These are phyloP conservation scores for Melieria omissa DNA, from an alignment of 2,888 invertebrate species.

Conservation along the genomic window DNA sequence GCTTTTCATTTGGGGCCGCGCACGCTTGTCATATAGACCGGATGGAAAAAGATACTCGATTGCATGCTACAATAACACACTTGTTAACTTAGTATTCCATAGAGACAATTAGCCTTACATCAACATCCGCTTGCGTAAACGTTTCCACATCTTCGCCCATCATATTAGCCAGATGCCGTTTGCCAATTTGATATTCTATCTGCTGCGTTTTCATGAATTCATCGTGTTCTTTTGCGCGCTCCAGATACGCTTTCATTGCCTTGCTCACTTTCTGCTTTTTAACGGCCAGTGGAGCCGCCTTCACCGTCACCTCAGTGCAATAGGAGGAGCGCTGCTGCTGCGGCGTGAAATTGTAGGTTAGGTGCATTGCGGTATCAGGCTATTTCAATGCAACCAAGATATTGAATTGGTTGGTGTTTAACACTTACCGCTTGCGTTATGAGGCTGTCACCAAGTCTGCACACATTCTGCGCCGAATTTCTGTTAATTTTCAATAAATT, in stretches of 20 bases:
- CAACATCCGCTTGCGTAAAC: conserved; percentile 87
- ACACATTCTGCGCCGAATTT: conserved; percentile 52
- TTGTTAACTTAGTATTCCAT: background rate
- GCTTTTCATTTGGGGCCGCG: conserved; percentile 89
- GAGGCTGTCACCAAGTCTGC: conserved; percentile 39
- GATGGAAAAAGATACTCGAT: conserved; percentile 97
- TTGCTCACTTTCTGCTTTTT: conserved; percentile 78
- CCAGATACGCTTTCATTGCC: conserved; percentile 90
- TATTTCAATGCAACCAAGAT: background rate
- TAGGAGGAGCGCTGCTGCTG: conserved; percentile 44
- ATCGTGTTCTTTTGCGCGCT: conserved; percentile 83
- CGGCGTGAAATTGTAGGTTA: conserved; percentile 28
- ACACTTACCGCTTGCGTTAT: conserved; percentile 44
- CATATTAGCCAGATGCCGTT: conserved; percentile 96
- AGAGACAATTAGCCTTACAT: conserved; percentile 70
- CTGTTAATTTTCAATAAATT: conserved; percentile 58
- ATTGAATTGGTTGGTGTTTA: background rate
- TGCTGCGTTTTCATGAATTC: conserved; percentile 84
- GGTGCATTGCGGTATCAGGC: background rate
- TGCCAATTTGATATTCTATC: conserved; percentile 89
- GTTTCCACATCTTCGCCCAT: conserved; percentile 95
- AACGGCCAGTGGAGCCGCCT: conserved; percentile 57
- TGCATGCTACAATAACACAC: conserved; percentile 72
- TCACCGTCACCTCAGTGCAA: conserved; percentile 57
- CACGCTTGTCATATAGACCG: conserved; percentile 84